Conservation (phyloP, 2,113 vertebrate species). For the Megaceryle maxima region DNA sequence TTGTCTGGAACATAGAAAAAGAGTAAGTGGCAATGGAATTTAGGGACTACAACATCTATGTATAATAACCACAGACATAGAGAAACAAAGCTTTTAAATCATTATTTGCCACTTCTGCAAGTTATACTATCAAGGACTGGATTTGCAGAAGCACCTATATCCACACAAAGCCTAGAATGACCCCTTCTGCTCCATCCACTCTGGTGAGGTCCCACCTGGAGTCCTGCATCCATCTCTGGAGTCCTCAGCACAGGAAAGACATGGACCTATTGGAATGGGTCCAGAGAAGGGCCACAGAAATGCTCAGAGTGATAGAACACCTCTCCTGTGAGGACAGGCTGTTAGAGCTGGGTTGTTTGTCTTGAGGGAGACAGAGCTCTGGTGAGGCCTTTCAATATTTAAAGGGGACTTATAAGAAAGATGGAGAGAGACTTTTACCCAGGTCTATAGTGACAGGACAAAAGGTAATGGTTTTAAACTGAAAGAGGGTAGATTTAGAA, state of each 20-base stretch:
- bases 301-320: too few relatives aligned
- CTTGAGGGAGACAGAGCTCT: too few relatives aligned
- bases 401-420: background rate
- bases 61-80: background rate
- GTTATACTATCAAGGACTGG: too few relatives aligned
- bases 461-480: background rate
- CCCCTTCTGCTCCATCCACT: background rate
- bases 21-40: background rate
- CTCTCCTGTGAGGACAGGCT: too few relatives aligned
- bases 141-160: background rate
- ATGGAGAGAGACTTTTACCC: background rate
- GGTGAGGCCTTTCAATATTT: too few relatives aligned
- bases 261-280: too few relatives aligned
- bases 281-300: too few relatives aligned
- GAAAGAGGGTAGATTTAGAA: background rate
- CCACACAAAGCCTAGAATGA: background rate
- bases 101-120: background rate
- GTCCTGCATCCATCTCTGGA: background rate
- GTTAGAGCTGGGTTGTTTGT: too few relatives aligned
- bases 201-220: background rate
- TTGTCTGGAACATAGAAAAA: background rate
- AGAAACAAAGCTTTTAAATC: background rate
- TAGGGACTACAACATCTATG: background rate
- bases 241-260: too few relatives aligned
- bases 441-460: background rate